A percentile compares a stretch with the other conserved stretches of the same genome.
Conservation (phyloP, 2,888 invertebrate species). For the Ochropacha duplaris region DNA sequence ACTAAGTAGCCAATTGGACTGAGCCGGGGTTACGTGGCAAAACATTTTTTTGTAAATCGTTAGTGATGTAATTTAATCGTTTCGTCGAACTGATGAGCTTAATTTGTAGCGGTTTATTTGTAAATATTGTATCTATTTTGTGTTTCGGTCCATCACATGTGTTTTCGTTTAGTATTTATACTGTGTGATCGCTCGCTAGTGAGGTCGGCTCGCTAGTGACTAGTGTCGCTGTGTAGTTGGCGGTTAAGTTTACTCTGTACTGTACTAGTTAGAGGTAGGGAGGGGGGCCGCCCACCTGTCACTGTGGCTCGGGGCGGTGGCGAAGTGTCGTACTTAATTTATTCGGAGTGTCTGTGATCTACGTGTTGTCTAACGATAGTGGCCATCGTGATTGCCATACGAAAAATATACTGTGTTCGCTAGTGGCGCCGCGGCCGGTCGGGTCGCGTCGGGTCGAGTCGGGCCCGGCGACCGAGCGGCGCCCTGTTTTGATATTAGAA, state of each 20-base stretch:
- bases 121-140: conserved; percentile 75
- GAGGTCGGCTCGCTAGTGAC: conserved; percentile 18
- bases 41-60: conserved; percentile 48
- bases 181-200: conserved; percentile 31
- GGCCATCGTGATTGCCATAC: conserved; percentile 50
- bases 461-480: not conserved
- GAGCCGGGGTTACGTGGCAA: conserved; percentile 23
- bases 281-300: conserved; percentile 21
- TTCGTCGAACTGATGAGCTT: conserved; percentile 71
- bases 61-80: conserved; percentile 65
- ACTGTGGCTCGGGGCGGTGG: conserved; percentile 18
- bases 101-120: conserved; percentile 74
- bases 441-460: not conserved
- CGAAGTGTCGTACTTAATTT: conserved; percentile 40
- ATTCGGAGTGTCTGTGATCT: conserved; percentile 57
- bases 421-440: not conserved
- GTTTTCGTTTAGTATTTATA: conserved; percentile 24
- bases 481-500: conserved; percentile 34
- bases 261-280: not conserved
- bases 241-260: not conserved
- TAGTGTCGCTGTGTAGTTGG: conserved; percentile 8
- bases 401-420: conserved; percentile 17
- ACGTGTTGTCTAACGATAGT: conserved; percentile 33
- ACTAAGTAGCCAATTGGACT: conserved; percentile 51
- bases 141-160: conserved; percentile 61